Percentiles rank a stretch among this genome's conserved stretches.
phyloP scores from a whole-genome alignment of 2,797 vertebrate species.

The Cuniculus paca region DNA sequence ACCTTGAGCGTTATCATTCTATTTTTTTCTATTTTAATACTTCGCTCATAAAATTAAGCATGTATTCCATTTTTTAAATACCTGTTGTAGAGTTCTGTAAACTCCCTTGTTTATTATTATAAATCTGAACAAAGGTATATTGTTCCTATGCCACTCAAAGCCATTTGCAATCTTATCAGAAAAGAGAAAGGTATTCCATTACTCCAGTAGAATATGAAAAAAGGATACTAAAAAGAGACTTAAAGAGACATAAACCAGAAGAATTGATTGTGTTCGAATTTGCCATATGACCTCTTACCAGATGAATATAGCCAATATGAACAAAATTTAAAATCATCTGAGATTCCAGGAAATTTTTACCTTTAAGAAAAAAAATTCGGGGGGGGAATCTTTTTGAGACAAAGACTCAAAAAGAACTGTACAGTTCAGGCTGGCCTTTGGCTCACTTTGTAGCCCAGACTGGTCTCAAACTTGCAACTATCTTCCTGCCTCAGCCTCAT shows the following conservation, averaged over 20 bases:
- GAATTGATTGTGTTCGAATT: neutral
- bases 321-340: neutral
- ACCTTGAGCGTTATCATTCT: neutral
- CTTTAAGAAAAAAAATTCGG: neutral
- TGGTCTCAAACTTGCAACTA: too few species aligned
- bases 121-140: neutral
- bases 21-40: constrained; percentile 38
- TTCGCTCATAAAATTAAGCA: neutral
- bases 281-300: neutral
- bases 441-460: too few species aligned
- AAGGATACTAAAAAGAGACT: neutral
- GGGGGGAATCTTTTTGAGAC: too few species aligned
- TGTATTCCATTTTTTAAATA: neutral
- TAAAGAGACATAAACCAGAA: neutral
- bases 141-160: neutral
- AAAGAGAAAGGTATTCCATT: neutral
- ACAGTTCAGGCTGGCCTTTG: too few species aligned
- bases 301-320: neutral
- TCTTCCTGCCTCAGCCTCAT: too few species aligned
- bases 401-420: too few species aligned
- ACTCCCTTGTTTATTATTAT: neutral
- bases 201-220: neutral
- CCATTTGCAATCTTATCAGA: neutral
- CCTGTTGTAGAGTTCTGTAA: neutral
- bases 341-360: constrained; percentile 34